These are phyloP conservation scores for Marmota flaviventris DNA, from an alignment of 2,113 vertebrate species.

Conservation along the genomic window DNA sequence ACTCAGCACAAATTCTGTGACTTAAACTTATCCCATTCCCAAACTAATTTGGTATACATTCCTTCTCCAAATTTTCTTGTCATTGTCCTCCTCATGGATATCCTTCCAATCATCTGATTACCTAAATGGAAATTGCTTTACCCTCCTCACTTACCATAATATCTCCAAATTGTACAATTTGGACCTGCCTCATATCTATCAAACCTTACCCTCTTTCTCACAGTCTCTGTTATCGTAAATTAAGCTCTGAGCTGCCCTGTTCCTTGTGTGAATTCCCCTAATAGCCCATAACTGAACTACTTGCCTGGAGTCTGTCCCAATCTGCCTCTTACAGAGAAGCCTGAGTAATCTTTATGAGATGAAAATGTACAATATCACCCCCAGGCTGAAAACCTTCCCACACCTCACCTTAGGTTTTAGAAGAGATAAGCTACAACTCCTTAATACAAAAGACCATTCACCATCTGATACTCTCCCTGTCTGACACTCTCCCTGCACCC, in stretches of 20 bases:
- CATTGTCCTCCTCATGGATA: not conserved
- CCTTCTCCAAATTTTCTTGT: not conserved
- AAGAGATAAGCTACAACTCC: not conserved
- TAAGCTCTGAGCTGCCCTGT: not conserved
- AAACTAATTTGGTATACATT: not conserved
- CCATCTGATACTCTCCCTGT: not conserved
- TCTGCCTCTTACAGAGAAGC: not conserved
- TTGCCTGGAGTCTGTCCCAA: not conserved
- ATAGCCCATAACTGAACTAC: not conserved
- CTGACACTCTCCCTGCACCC: not conserved
- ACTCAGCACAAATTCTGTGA: not conserved
- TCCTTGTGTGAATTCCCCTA: not conserved
- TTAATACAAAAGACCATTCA: not conserved
- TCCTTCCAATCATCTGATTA: not conserved
- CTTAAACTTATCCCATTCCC: not conserved
- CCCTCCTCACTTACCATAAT: not conserved
- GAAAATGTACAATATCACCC: not conserved
- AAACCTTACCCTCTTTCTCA: not conserved
- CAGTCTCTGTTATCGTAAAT: not conserved
- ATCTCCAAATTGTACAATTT: not conserved
- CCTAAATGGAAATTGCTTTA: not conserved
- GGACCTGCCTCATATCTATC: not conserved
- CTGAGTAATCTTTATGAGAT: not conserved
- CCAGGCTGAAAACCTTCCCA: slow-evolving; percentile 7
- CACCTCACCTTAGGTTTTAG: not conserved